phyloP scores from a whole-genome alignment of 2,797 vertebrate genomes.

The Danio kyathit region DNA sequence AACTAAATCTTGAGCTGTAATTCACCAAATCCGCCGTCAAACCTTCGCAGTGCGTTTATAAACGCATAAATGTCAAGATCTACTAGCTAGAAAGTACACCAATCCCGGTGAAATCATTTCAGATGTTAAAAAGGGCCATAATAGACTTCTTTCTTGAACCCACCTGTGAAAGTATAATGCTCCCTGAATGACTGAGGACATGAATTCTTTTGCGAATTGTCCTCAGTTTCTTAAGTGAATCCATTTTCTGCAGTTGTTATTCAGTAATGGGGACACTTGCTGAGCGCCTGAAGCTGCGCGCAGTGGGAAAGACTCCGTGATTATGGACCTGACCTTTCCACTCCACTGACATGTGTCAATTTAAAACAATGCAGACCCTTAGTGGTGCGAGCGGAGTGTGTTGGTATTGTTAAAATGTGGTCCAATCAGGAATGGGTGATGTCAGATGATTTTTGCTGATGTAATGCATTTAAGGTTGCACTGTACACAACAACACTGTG shows the following conservation, averaged over 20 bases:
- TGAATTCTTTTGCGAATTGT: not conserved
- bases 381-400: not conserved
- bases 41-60: not conserved
- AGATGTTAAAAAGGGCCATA: not conserved
- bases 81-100: not conserved
- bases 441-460: slow-evolving; percentile 15
- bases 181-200: slow-evolving; percentile 4
- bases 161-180: not conserved
- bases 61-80: not conserved
- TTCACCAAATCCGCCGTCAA: too few species aligned
- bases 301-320: slow-evolving; percentile 26
- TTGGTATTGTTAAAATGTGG: slow-evolving; percentile 27
- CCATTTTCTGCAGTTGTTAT: slow-evolving; percentile 41
- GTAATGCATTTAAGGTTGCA: slow-evolving; percentile 19
- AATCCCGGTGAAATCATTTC: not conserved
- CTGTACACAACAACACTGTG: not conserved
- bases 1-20: too few species aligned
- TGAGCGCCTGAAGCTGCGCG: slow-evolving; percentile 21
- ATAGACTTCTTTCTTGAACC: not conserved
- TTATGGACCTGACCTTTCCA: slow-evolving; percentile 52
- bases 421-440: slow-evolving; percentile 27
- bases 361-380: slow-evolving; percentile 23
- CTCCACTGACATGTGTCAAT: slow-evolving; percentile 30
- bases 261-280: slow-evolving; percentile 49
- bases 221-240: slow-evolving; percentile 26